These are phyloP conservation scores for Platysteira castanea DNA, from an alignment of 2,113 vertebrate species.

Conservation along the genomic window DNA sequence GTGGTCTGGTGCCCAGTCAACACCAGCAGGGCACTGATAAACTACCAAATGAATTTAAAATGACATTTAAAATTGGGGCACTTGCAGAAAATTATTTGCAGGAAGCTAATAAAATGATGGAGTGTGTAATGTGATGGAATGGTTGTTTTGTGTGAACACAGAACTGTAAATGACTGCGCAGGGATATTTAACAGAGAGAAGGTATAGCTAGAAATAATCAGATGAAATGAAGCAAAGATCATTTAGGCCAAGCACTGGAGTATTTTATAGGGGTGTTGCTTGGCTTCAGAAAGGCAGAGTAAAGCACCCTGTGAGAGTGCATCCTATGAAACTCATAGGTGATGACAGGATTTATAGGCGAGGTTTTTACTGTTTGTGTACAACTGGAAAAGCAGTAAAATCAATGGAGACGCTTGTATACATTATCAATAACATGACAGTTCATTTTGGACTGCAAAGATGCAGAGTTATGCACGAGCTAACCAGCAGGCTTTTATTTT, in stretches of 20 bases:
- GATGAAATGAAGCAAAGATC: slow-evolving; percentile 33
- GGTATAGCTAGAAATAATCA: background rate
- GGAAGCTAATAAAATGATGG: background rate
- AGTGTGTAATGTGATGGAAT: background rate
- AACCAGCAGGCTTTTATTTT: background rate
- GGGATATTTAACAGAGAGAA: background rate
- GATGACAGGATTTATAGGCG: background rate
- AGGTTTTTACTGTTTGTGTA: background rate
- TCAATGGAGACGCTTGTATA: background rate
- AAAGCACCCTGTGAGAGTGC: background rate
- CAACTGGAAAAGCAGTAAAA: background rate
- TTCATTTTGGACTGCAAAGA: background rate
- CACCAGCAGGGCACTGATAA: background rate
- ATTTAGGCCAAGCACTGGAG: background rate
- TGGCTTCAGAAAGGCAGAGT: background rate
- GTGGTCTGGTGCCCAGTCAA: background rate
- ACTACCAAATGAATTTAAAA: background rate
- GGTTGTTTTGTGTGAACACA: background rate
- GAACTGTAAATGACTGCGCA: background rate
- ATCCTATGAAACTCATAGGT: background rate
- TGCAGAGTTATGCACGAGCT: background rate
- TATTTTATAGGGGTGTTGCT: background rate
- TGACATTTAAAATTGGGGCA: background rate
- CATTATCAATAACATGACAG: background rate
- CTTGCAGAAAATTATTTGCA: background rate